Evolutionary conservation across 2,888 invertebrate species (phyloP).

Genomic region (Amphipyra tragopoginis): DNA sequence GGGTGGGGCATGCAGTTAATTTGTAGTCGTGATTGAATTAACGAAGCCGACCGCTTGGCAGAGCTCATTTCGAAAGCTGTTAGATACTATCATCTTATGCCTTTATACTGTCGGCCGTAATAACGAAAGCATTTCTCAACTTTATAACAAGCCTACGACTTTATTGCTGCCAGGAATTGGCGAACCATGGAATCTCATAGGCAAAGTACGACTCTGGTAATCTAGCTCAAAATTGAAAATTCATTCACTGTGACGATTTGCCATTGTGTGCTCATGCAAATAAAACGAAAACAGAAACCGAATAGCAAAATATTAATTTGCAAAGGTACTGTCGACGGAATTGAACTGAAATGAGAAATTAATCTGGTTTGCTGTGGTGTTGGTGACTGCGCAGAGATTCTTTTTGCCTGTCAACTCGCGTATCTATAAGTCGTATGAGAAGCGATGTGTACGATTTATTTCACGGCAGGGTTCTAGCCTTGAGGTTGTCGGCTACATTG

Average conservation of each 20-base stretch:
- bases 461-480: constrained; percentile 75
- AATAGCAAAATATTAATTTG: constrained; percentile 68
- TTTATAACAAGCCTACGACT: constrained; percentile 42
- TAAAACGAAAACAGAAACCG: constrained; percentile 71
- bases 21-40: constrained; percentile 84
- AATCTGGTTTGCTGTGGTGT: constrained; percentile 66
- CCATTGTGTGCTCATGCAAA: constrained; percentile 62
- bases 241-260: constrained; percentile 58
- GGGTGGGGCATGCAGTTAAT: constrained; percentile 71
- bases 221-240: constrained; percentile 63
- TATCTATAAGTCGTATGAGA: constrained; percentile 58
- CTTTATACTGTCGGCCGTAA: constrained; percentile 62
- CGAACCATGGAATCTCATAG: constrained; percentile 50
- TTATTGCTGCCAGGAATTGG: constrained; percentile 44
- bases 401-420: constrained; percentile 66
- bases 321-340: constrained; percentile 55
- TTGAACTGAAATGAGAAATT: constrained; percentile 67
- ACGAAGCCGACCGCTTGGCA: constrained; percentile 71
- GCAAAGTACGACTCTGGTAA: constrained; percentile 41
- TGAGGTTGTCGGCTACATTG: constrained; percentile 71
- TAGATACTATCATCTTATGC: constrained; percentile 71
- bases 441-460: constrained; percentile 69
- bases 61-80: constrained; percentile 75
- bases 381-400: constrained; percentile 55
- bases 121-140: constrained; percentile 59